These are phyloP conservation scores for Branchellion lobata DNA, from an alignment of 2,888 invertebrate genomes.

Conservation along the genomic window DNA sequence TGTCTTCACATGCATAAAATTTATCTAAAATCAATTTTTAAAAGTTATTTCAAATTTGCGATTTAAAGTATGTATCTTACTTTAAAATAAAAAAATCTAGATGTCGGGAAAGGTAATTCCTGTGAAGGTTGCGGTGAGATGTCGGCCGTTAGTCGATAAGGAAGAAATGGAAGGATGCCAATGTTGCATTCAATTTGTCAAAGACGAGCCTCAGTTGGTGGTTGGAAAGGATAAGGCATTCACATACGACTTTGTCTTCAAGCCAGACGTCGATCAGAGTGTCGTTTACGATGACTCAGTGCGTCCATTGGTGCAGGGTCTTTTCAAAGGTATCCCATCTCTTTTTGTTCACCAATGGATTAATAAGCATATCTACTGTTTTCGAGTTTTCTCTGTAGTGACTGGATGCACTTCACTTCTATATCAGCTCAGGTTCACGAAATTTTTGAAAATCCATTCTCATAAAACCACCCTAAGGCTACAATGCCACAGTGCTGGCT, in stretches of 20 bases:
- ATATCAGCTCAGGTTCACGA: not conserved
- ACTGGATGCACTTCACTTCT: not conserved
- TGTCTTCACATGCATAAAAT: too few relatives aligned
- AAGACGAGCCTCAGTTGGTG: slow-evolving; percentile 65
- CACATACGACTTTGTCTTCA: slow-evolving; percentile 81
- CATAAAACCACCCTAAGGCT: slow-evolving; percentile 67
- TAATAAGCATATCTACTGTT: not conserved
- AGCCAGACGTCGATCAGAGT: slow-evolving; percentile 71
- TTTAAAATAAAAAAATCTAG: too few relatives aligned
- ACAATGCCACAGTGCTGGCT: slow-evolving; percentile 87
- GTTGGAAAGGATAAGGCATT: slow-evolving; percentile 73
- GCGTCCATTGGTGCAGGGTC: slow-evolving; percentile 71
- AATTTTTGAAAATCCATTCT: not conserved
- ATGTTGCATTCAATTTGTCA: slow-evolving; percentile 57
- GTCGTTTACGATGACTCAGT: slow-evolving; percentile 75
- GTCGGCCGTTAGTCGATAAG: slow-evolving; percentile 75
- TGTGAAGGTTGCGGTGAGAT: slow-evolving; percentile 78
- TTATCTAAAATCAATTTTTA: not conserved
- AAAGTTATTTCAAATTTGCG: too few relatives aligned
- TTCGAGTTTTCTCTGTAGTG: not conserved
- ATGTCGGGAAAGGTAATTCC: slow-evolving; percentile 54
- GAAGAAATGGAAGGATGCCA: slow-evolving; percentile 68
- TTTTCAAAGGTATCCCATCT: slow-evolving; percentile 75
- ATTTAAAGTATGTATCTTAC: too few relatives aligned
- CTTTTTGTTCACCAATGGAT: not conserved